Conservation (phyloP, 2,113 vertebrate genomes). For the Lophochroa leadbeateri region DNA sequence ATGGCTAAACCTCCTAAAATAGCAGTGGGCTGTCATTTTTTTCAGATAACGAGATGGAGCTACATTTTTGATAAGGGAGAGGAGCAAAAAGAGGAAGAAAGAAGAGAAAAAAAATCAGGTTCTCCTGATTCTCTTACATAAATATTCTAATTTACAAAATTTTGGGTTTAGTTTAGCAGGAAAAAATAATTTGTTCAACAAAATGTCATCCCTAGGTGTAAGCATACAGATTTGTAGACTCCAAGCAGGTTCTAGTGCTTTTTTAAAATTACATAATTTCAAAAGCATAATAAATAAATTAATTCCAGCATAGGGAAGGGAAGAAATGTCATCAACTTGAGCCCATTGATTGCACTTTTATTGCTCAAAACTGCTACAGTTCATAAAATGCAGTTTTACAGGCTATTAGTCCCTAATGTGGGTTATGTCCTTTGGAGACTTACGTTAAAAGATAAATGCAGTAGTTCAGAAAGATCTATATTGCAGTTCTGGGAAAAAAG, state of each 20-base stretch:
- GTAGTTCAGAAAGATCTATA: constrained; percentile 7
- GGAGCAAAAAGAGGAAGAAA: not conserved
- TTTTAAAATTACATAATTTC: not conserved
- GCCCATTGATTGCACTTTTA: constrained; percentile 33
- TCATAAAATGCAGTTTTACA: constrained; percentile 61
- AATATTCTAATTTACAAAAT: not conserved
- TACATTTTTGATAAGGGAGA: not conserved
- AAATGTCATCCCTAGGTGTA: not conserved
- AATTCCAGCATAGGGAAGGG: not conserved
- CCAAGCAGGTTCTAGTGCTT: not conserved
- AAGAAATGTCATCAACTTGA: not conserved
- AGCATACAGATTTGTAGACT: not conserved
- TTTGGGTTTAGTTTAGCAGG: not conserved
- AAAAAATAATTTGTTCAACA: not conserved
- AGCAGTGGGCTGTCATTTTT: not conserved
- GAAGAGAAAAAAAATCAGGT: not conserved
- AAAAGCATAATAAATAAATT: not conserved
- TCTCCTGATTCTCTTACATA: not conserved
- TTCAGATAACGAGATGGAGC: not conserved
- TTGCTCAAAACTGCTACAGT: constrained; percentile 32
- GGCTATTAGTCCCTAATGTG: constrained; percentile 52
- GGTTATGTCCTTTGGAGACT: constrained; percentile 51
- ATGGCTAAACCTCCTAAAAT: not conserved
- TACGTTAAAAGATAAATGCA: constrained; percentile 10
- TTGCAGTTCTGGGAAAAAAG: not conserved